Percentiles rank a stretch among this genome's conserved stretches.
These are phyloP conservation scores for Drosophila barbarae DNA, from an alignment of 2,888 invertebrate species.

Conservation along the genomic window DNA sequence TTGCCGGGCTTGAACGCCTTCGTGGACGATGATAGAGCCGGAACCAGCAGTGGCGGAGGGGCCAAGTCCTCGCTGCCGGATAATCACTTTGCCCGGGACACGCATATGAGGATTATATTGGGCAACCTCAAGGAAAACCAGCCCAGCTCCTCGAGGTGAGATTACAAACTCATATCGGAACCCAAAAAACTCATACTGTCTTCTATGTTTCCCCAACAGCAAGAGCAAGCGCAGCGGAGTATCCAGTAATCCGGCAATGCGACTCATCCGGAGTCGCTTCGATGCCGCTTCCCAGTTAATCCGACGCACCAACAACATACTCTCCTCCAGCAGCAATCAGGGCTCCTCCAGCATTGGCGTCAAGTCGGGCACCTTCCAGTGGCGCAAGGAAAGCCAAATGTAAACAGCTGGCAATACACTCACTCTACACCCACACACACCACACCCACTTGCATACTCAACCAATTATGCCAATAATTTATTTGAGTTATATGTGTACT, in stretches of 20 bases:
- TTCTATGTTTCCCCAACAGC: slow-evolving; percentile 53
- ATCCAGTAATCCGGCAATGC: slow-evolving; percentile 91
- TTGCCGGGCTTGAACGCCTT: slow-evolving; percentile 78
- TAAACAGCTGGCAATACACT: slow-evolving; percentile 55
- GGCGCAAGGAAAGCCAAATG: slow-evolving; percentile 80
- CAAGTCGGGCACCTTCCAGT: slow-evolving; percentile 80
- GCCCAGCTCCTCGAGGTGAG: slow-evolving; percentile 78
- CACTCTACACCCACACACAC: slow-evolving; percentile 6
- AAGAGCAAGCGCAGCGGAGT: slow-evolving; percentile 90
- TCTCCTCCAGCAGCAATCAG: slow-evolving; percentile 79
- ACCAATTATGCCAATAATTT: slow-evolving; percentile 40
- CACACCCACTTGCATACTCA: slow-evolving; percentile 34
- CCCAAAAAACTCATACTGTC: neutral
- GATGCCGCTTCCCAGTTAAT: slow-evolving; percentile 80
- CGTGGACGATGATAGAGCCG: slow-evolving; percentile 77
- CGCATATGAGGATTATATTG: slow-evolving; percentile 93
- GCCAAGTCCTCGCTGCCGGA: slow-evolving; percentile 82
- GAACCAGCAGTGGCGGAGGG: slow-evolving; percentile 59
- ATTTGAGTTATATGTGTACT: slow-evolving; percentile 55
- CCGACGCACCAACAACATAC: slow-evolving; percentile 79
- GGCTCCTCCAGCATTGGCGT: slow-evolving; percentile 80
- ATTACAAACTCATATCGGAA: too few species aligned
- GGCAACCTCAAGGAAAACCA: slow-evolving; percentile 82
- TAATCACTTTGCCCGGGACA: slow-evolving; percentile 92
- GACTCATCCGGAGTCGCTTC: slow-evolving; percentile 83